phyloP scores from a whole-genome alignment of 2,113 vertebrate species.

The Leuciscus idus region DNA sequence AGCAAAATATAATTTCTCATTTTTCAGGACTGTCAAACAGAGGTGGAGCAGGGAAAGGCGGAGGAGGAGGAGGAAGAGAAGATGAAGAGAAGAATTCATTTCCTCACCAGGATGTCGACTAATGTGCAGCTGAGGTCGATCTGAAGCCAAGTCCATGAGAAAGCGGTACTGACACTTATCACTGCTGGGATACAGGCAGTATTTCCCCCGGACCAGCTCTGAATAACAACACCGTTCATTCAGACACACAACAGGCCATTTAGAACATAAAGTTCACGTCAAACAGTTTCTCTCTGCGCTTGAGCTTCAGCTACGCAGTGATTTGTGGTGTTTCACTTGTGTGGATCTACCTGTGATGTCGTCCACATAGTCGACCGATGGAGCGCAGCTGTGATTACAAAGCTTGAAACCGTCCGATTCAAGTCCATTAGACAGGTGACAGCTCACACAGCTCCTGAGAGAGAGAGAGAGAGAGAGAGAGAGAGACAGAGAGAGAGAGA shows the following conservation, averaged over 20 bases:
- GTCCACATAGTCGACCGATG: constrained; percentile 77
- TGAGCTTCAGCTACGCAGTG: no score
- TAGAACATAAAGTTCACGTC: not conserved
- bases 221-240: constrained; percentile 30
- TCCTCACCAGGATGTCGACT: constrained; percentile 71
- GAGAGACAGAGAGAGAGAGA: no score
- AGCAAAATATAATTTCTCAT: not conserved
- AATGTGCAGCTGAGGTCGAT: constrained; percentile 69
- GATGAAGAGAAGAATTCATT: not conserved
- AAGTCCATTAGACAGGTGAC: constrained; percentile 80
- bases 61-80: not conserved
- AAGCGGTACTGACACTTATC: constrained; percentile 74
- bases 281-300: not conserved
- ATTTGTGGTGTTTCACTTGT: no score
- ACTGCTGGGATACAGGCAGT: constrained; percentile 71
- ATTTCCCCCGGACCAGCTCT: constrained; percentile 65
- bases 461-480: not conserved
- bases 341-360: constrained; percentile 78
- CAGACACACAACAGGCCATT: constrained; percentile 15
- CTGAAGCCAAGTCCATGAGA: constrained; percentile 64
- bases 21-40: not conserved
- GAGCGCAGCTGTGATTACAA: constrained; percentile 84
- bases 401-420: constrained; percentile 70
- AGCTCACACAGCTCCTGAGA: constrained; percentile 86
- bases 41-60: not conserved